A percentile compares a stretch with the other conserved stretches of the same genome.
Evolutionary conservation across 2,797 vertebrate species (phyloP).

Genomic region (Selene dorsalis): DNA sequence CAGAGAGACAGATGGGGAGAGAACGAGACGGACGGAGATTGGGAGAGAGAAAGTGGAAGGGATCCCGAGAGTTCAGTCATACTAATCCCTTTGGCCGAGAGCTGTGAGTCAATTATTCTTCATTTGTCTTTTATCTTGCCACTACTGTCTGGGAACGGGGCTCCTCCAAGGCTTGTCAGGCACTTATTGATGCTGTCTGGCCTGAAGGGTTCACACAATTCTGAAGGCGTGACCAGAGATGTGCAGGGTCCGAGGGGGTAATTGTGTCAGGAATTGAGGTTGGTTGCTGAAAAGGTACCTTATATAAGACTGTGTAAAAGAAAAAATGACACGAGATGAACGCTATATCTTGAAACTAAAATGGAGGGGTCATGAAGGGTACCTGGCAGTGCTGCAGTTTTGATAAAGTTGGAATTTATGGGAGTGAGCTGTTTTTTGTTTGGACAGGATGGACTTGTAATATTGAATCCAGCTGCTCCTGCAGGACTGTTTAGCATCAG

Average conservation of each 20-base stretch:
- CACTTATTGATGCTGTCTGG: conserved; percentile 79
- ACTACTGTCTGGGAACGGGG: conserved; percentile 70
- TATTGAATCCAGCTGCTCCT: conserved; percentile 48
- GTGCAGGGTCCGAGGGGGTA: conserved; percentile 60
- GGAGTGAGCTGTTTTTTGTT: conserved; percentile 32
- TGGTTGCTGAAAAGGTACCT: conserved; percentile 45
- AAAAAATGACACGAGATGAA: conserved; percentile 37
- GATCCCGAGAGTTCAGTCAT: conserved; percentile 76
- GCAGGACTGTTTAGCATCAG: conserved; percentile 32
- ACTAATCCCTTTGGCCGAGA: conserved; percentile 81
- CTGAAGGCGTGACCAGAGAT: conserved; percentile 54
- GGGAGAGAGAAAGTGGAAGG: conserved; percentile 68
- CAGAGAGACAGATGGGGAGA: conserved; percentile 63
- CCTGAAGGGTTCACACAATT: conserved; percentile 68
- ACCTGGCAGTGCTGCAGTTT: conserved; percentile 21
- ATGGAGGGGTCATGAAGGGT: not conserved
- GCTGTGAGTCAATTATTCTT: conserved; percentile 84
- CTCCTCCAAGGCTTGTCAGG: conserved; percentile 68
- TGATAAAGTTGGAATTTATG: conserved; percentile 38
- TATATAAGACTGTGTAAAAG: conserved; percentile 29
- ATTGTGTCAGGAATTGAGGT: conserved; percentile 73
- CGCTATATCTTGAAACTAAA: conserved; percentile 35
- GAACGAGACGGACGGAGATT: conserved; percentile 58
- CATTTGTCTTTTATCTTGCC: conserved; percentile 83
- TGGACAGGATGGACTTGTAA: conserved; percentile 13